phyloP scores from a whole-genome alignment of 2,113 vertebrate species.

The Gambusia holbrooki region DNA sequence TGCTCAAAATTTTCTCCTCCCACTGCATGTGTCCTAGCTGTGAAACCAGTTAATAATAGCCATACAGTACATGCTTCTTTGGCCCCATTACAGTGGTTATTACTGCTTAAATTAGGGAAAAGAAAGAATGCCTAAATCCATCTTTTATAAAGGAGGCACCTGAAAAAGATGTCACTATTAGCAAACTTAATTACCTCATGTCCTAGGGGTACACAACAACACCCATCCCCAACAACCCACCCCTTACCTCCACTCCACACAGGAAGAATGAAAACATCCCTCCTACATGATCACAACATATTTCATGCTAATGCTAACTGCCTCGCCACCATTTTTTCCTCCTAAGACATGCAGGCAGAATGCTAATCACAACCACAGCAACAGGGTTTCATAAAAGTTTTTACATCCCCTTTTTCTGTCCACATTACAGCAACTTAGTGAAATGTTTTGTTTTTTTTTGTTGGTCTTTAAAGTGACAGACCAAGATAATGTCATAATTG shows the following conservation, averaged over 20 bases:
- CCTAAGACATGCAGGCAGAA: slow-evolving; percentile 26
- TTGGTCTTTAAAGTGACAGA: no score
- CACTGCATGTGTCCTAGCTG: slow-evolving; percentile 18
- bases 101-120: slow-evolving; percentile 55
- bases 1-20: slow-evolving; percentile 8
- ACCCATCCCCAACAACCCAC: not conserved
- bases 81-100: slow-evolving; percentile 60
- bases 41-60: slow-evolving; percentile 52
- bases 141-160: slow-evolving; percentile 57
- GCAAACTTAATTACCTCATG: slow-evolving; percentile 72
- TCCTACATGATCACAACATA: slow-evolving; percentile 48
- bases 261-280: slow-evolving; percentile 59
- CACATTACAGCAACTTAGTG: no score
- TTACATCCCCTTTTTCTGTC: no score
- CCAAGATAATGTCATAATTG: no score
- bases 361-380: not conserved
- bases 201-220: slow-evolving; percentile 52
- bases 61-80: slow-evolving; percentile 31
- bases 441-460: no score
- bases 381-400: not conserved
- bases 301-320: slow-evolving; percentile 54
- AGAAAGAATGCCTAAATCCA: slow-evolving; percentile 48
- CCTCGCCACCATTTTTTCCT: slow-evolving; percentile 27
- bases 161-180: slow-evolving; percentile 61
- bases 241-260: slow-evolving; percentile 18